Conservation (phyloP, 1,140 invertebrate species). For the Trichonephila clavata region DNA sequence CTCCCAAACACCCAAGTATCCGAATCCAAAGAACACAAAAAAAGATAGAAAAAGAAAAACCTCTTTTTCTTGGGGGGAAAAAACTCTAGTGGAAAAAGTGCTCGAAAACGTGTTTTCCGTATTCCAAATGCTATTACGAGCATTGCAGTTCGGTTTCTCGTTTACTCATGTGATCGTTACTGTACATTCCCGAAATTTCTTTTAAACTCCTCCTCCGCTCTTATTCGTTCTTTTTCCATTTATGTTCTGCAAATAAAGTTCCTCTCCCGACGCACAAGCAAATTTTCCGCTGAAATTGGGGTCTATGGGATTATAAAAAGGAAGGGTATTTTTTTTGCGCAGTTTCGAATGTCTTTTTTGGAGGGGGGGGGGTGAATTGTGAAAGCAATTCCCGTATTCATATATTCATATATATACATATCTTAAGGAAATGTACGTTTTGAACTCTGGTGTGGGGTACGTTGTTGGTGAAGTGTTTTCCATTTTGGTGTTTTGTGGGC, state of each 20-base stretch:
- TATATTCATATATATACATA: neutral
- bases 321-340: neutral
- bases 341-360: neutral
- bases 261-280: neutral
- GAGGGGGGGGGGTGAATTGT: neutral
- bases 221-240: constrained; percentile 18
- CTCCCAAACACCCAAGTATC: constrained; percentile 22
- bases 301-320: neutral
- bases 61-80: neutral
- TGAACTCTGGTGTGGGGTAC: no score
- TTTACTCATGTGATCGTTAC: neutral
- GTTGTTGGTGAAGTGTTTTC: no score
- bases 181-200: neutral
- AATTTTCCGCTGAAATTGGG: neutral
- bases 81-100: neutral
- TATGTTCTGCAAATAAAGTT: neutral
- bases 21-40: neutral
- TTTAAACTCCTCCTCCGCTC: neutral
- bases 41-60: neutral
- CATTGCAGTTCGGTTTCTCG: neutral
- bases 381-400: neutral
- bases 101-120: constrained; percentile 37
- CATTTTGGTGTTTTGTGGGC: no score
- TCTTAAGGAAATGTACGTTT: no score
- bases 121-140: constrained; percentile 34